Percentiles rank a stretch among this genome's conserved stretches.
Evolutionary conservation across 64 coral and sea anemone species (phyloP).

Genomic region (Hydrozoanthus tunicans): DNA sequence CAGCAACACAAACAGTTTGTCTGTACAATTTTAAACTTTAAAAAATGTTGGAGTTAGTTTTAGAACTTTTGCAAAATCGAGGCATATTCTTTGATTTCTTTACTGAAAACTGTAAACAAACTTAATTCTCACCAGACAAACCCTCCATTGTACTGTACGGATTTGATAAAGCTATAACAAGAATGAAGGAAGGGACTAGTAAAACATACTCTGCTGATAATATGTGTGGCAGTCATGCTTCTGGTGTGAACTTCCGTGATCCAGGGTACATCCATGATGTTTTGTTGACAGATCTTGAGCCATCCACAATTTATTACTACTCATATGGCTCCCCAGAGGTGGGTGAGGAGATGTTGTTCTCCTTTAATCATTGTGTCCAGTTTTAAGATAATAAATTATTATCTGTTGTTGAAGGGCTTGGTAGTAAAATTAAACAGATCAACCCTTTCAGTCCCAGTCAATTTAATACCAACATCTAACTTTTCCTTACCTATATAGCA

Average conservation of each 20-base stretch:
- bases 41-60: not conserved
- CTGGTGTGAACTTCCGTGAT: conserved; percentile 58
- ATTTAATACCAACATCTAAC: too few species aligned
- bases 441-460: too few species aligned
- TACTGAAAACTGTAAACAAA: not conserved
- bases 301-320: conserved; percentile 75
- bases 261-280: conserved; percentile 95
- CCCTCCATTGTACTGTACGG: conserved; percentile 72
- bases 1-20: not conserved
- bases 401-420: too few species aligned
- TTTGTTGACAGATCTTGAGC: conserved; percentile 74
- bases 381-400: too few species aligned
- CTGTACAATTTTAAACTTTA: not conserved
- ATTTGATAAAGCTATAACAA: not conserved
- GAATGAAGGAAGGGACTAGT: conserved; percentile 48
- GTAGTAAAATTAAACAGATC: too few species aligned
- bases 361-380: not conserved
- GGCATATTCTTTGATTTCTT: not conserved
- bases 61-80: not conserved
- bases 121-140: conserved; percentile 49
- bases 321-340: conserved; percentile 76
- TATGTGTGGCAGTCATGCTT: conserved; percentile 70
- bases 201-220: conserved; percentile 85
- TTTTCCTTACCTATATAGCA: too few species aligned
- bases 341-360: not conserved